Evolutionary conservation across 2,113 vertebrate species (phyloP).

Genomic region (Hyaena hyaena): DNA sequence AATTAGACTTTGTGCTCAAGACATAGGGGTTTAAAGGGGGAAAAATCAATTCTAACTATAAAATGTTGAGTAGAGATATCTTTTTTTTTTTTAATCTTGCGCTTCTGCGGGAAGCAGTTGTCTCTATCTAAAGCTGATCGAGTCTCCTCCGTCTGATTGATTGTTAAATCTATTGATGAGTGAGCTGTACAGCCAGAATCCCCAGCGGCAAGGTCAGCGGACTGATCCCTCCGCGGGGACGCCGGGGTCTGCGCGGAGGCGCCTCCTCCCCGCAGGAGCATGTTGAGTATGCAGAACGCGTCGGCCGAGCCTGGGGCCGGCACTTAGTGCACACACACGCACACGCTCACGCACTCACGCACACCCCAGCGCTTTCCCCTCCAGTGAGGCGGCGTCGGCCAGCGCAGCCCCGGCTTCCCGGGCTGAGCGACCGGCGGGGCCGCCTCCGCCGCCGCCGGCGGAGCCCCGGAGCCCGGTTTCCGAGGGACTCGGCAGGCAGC

Average conservation of each 20-base stretch:
- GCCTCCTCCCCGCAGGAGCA: constrained; percentile 74
- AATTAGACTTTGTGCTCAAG: neutral
- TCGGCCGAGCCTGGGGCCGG: constrained; percentile 81
- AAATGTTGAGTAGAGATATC: neutral
- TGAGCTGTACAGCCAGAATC: constrained; percentile 61
- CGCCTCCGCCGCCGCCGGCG: constrained; percentile 67
- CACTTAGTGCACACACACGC: constrained; percentile 74
- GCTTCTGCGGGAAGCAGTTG: neutral
- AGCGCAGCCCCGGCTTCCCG: constrained; percentile 80
- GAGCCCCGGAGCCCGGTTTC: constrained; percentile 81
- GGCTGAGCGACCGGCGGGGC: constrained; percentile 72
- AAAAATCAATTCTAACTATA: constrained; percentile 10
- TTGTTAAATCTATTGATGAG: constrained; percentile 77
- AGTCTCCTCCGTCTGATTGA: constrained; percentile 68
- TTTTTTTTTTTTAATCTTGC: neutral
- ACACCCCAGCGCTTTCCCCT: constrained; percentile 78
- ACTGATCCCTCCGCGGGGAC: constrained; percentile 77
- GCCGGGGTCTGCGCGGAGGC: constrained; percentile 77
- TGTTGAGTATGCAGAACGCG: constrained; percentile 86
- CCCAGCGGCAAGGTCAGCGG: constrained; percentile 81
- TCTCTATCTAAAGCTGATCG: neutral
- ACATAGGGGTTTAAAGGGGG: neutral
- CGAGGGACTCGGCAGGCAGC: constrained; percentile 58
- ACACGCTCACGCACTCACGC: constrained; percentile 6
- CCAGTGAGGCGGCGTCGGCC: constrained; percentile 82